Base-by-base conservation (phyloP, 2,113 vertebrate genomes). In the Coptodon rendalli region DNA sequence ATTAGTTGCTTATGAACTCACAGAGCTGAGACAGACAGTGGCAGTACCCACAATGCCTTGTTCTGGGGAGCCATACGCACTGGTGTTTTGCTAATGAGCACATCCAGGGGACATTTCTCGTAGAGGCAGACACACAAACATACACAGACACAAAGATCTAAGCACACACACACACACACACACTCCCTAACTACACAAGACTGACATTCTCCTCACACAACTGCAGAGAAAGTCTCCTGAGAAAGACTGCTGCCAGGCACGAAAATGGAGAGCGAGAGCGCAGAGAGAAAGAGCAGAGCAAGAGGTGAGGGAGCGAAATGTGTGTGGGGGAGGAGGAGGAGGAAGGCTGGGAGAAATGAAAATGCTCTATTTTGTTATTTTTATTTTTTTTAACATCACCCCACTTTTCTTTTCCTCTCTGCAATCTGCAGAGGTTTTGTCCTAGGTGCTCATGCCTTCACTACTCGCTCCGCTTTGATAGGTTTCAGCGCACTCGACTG, bases 61-160 rank as follows among this genome's bases (percentile, higher is more conserved):
- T 94, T 94, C 89, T 90, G 81, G 80, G 87, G 89, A 91, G 80
- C 73, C 78, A 82, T 84, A 83, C 68, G n/a, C 89, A 90, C 89
- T 93, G 79, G 86, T 93, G 89, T 93, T 94, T 93, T 91, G 90
- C 91, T 94, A 95, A 95, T 94, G 93, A 95, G 91, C 92, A 88
- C 92, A 93, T 94, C 80, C 86, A 94, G 93, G 89, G 89, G 87
- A 94, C 82, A 82, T 83, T 91, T 89, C 61, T 81, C 1, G 7
- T 80, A 52, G 52, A 89, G 54, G 66, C 76, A 78, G 8, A 40
- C 38, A 34, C 68, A 66, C 83, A 66, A 73, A 43, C 84, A 81
- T 66, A 63, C 76, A 48, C 71, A 48, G 43, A 76, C 71, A 29
- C 24, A 76, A 76, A 29, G 71, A 76, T 76, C 71, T 76, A 29